Evolutionary conservation across 2,797 vertebrate genomes (phyloP), one percentile per base, ranked within the genome.

Genomic region (Enteromius fasciolatus): DNA sequence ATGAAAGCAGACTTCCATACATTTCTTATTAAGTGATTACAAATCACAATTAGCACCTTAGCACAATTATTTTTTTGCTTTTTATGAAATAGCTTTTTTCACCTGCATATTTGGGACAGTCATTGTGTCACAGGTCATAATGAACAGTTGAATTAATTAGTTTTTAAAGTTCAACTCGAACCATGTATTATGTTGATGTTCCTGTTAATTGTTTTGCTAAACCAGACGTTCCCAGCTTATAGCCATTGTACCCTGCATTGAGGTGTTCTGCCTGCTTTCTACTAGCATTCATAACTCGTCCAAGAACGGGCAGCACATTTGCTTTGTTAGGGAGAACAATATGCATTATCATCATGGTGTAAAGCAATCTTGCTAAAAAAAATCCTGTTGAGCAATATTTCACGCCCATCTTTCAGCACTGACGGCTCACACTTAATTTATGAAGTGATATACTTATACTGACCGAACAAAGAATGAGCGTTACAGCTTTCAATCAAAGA

Each of bases 401-500:
- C 74, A 52, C 17, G 31, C 25, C 74, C 50, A 54, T 83, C 64
- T 83, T 77, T 70, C 52, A 77, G 39, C 81, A 61, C 50, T 61
- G 41, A 76, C 2, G 28, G 28, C 31, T 84, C 50, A 0, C 69
- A 28, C 69, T 73, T 44, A 14, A 48, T 84, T 57, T 67, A 69
- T 68, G 28, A 67, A 83, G 52, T 89, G 87, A 89, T 91, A 83
- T 89, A 88, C 85, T 90, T 82, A 78, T 73, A 83, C 86, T 87
- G 86, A 81, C 87, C 70, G 25, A 31, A 54, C 85, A 82, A 81
- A 86, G 82, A 79, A 70, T 59, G 76, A 75, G 75, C 15, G 84
- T 88, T 84, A 87, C 77, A 64, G 61, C 76, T 91, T 88, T 84
- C 89, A 86, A 89, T 91, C 83, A 81, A 82, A 81, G 85, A 89